Base-by-base conservation (phyloP, 2,113 vertebrate genomes). In the Cebidichthys violaceus region DNA sequence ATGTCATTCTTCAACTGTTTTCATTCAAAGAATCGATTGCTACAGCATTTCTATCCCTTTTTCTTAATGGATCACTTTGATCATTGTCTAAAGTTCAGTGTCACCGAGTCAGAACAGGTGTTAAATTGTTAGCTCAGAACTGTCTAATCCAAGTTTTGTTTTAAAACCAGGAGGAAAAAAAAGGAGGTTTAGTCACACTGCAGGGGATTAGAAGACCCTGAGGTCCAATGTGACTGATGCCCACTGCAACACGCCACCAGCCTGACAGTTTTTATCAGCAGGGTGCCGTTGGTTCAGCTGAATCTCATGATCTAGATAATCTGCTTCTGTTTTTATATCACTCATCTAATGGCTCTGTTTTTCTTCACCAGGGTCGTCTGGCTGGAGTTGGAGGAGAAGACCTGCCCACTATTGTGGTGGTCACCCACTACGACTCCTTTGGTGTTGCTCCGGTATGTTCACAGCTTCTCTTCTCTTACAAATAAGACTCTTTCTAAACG, bases 341-440 rank as follows among this genome's bases (percentile, higher is more conserved):
- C 24, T 61, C 1, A 0, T 70, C 41, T 85, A 45, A 83, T 14
- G 1, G 1, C 35, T 75, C 29, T 69, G 27, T 29, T 59, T 74
- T 75, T 55, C 8, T 52, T 85, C 37, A 33, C 0, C 89, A 99
- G 98, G 98, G 98, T 9, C 96, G 97, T 75, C 95, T 99, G 35
- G 95, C 97, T 0, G 98, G 98, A 59, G 94, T 97, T 15, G 98
- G 98, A n/a, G 98, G 97, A 87, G 98, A 99, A 64, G 98, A 99
- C 77, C 94, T 99, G 24, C 98, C 98, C 17, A 99, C 98, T 13
- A 97, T 99, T 4, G 98, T 98, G 20, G 88, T 99, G 8, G 98
- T 99, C 61, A 97, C 98, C 41, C 98, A 99, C 88, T 99, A 99
- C 0, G 98, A 99, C 43, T 97, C 98, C 27, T 99, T 98, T 7